Conservation (phyloP, 2,888 invertebrate species). For the Ametastegia equiseti region DNA sequence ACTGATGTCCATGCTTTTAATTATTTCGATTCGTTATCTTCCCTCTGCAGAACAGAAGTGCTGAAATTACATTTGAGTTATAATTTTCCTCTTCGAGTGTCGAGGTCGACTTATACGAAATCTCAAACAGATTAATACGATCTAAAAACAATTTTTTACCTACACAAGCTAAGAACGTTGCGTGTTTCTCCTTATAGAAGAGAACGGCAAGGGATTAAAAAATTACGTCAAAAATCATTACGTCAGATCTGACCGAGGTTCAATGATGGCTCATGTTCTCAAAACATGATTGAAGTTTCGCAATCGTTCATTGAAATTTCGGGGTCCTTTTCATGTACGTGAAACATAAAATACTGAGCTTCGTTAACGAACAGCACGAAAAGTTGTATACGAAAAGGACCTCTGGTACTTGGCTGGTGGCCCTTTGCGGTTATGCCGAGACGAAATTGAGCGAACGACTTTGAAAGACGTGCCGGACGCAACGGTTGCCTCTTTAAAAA, state of each 20-base stretch:
- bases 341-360: conserved; percentile 38
- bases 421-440: conserved; percentile 40
- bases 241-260: background rate
- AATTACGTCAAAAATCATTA: background rate
- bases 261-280: background rate
- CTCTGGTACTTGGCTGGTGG: conserved; percentile 30
- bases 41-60: background rate
- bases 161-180: background rate
- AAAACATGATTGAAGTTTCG: background rate
- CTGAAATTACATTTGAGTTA: background rate
- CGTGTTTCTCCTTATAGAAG: background rate
- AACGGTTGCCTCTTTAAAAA: conserved; percentile 10
- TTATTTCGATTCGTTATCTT: conserved; percentile 38
- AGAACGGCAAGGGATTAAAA: background rate
- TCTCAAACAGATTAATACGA: background rate
- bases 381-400: conserved; percentile 13
- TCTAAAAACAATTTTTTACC: conserved; percentile 11
- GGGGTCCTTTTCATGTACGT: background rate
- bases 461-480: conserved; percentile 33
- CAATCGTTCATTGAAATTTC: background rate
- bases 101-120: background rate
- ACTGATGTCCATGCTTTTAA: conserved; percentile 39
- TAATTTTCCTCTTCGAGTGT: conserved; percentile 1
- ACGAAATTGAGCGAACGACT: conserved; percentile 43
- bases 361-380: conserved; percentile 43